Base-by-base conservation (phyloP, 1,140 invertebrate species). In the Temnothorax curvispinosus region DNA sequence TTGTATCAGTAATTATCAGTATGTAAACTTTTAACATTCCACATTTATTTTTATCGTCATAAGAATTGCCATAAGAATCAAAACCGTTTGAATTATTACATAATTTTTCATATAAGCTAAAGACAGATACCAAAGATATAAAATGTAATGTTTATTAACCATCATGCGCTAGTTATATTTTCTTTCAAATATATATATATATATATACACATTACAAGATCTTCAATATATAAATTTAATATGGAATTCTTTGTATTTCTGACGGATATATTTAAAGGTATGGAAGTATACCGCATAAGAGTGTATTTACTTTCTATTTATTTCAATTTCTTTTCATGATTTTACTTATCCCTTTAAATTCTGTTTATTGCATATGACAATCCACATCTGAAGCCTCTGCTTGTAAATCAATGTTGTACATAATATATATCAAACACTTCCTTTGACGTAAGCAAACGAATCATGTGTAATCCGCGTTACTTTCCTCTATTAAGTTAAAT, bases 51-150 rank as follows among this genome's bases (percentile, higher is more conserved):
- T 58, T 75, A 56, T 74, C 35, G 11, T 52, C 50, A 52, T 18
- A 52, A 47, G 38, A 64, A 86, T 21, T 8, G 35, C 64, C n/a
- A n/a, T 85, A 85, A 86, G n/a, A 90, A 91, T 90, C 54, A 90
- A 82, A 90, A 86, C 41, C 81, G 58, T 56, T 85, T 71, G 11
- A 88, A 88, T 78, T 91, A 81, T 78, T 91, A 81, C 60, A 78
- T 82, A 65, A 84, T 35, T 85, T 90, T 88, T 86, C 62, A 77
- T 62, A 62, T 60, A 86, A 90, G 60, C 52, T 88, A 84, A n/a
- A 82, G 18, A 60, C 15, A n/a, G n/a, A 52, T 89, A 91, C 82
- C 89, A 90, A 91, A 91, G 77, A 90, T 88, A 69, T 78, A 85
- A 90, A 64, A 75, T 91, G 21, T 88, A 64, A 90, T 88, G 52